Evolutionary conservation across 2,113 vertebrate species (phyloP).

Genomic region (Tamias sibiricus): DNA sequence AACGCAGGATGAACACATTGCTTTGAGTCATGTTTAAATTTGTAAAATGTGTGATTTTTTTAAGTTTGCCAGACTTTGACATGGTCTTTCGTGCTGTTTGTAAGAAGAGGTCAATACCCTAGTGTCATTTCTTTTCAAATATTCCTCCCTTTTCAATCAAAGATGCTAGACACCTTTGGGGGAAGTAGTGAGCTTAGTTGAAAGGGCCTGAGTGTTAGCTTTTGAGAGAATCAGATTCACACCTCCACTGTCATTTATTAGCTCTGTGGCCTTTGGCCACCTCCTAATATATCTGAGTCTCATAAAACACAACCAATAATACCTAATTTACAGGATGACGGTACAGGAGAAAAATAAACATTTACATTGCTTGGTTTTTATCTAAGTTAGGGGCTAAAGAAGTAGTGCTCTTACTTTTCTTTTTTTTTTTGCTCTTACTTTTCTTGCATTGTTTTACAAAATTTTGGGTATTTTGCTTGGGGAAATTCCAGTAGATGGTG

Average conservation of each 20-base stretch:
- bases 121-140: background rate
- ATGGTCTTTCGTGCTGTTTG: background rate
- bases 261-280: background rate
- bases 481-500: background rate
- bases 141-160: background rate
- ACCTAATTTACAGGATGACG: background rate
- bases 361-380: background rate
- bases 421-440: conserved; percentile 20
- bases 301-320: background rate
- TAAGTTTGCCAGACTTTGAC: background rate
- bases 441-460: background rate
- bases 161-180: background rate
- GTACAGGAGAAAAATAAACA: background rate
- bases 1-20: background rate
- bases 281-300: background rate
- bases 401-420: background rate
- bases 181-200: background rate
- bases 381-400: background rate
- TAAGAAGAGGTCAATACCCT: background rate
- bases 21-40: background rate
- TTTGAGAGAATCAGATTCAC: background rate
- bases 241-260: background rate
- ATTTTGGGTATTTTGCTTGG: background rate
- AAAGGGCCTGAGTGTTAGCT: background rate
- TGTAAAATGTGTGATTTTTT: conserved; percentile 27